Percentiles rank a stretch among this genome's conserved stretches.
phyloP scores from a whole-genome alignment of 1,140 invertebrate species.

The Anthonomus grandis region DNA sequence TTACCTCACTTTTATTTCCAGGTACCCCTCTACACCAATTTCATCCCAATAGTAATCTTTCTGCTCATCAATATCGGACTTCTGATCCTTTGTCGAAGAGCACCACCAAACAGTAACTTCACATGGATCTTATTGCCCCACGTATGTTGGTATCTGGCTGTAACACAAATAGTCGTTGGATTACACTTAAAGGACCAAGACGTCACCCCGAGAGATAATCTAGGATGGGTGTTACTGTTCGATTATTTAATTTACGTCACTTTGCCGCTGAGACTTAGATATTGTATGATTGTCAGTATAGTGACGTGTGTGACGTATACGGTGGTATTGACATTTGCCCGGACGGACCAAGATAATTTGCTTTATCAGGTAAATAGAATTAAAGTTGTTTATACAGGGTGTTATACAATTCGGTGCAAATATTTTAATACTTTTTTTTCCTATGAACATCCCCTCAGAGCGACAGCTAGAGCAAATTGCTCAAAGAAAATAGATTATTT shows the following conservation, averaged over 20 bases:
- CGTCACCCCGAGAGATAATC: constrained; percentile 55
- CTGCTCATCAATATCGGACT: constrained; percentile 49
- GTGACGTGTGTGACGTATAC: constrained; percentile 60
- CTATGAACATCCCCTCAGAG: no score
- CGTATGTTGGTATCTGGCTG: constrained; percentile 61
- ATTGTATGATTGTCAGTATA: constrained; percentile 60
- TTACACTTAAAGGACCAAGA: constrained; percentile 56
- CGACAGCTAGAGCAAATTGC: no score
- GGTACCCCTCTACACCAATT: neutral
- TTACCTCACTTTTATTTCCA: neutral
- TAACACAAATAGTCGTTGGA: constrained; percentile 58
- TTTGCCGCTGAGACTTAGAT: constrained; percentile 67
- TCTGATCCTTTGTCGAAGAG: constrained; percentile 53
- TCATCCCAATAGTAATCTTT: neutral
- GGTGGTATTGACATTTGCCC: constrained; percentile 54
- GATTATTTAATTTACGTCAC: constrained; percentile 84
- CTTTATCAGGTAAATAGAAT: constrained; percentile 55
- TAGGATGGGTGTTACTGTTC: constrained; percentile 78
- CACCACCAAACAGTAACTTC: constrained; percentile 46
- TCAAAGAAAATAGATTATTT: no score
- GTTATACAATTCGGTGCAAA: no score
- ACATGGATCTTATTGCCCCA: constrained; percentile 58
- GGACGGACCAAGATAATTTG: constrained; percentile 49
- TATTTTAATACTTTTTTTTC: no score
- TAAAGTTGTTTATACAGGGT: neutral